These are phyloP conservation scores for Lerema accius DNA, from an alignment of 1,140 invertebrate species.

Conservation along the genomic window DNA sequence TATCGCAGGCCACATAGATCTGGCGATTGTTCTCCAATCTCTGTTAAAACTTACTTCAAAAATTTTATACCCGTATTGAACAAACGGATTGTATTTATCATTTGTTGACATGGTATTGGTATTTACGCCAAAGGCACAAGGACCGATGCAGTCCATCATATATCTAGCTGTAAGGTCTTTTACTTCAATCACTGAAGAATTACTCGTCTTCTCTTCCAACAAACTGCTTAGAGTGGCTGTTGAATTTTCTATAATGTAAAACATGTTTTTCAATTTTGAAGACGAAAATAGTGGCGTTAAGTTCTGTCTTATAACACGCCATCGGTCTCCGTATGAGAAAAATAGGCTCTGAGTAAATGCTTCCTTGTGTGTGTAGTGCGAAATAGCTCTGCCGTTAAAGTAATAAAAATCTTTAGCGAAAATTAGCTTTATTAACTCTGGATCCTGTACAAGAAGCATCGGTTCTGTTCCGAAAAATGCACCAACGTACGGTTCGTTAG, in stretches of 20 bases:
- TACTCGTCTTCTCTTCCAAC: constrained; percentile 43
- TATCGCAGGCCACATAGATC: constrained; percentile 49
- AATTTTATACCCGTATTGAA: constrained; percentile 68
- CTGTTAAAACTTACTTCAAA: constrained; percentile 39
- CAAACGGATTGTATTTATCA: constrained; percentile 74
- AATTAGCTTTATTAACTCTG: constrained; percentile 77
- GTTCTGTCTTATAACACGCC: constrained; percentile 83
- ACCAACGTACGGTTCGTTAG: constrained; percentile 64
- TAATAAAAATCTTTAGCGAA: constrained; percentile 80
- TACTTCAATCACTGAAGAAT: constrained; percentile 57
- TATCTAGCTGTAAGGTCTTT: constrained; percentile 77
- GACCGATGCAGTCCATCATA: constrained; percentile 84
- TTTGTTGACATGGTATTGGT: constrained; percentile 72
- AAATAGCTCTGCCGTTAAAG: constrained; percentile 77
- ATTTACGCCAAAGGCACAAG: constrained; percentile 83
- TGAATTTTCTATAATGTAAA: constrained; percentile 73
- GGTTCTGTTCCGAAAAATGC: constrained; percentile 70
- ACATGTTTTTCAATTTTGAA: constrained; percentile 84
- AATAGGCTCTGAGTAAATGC: constrained; percentile 60
- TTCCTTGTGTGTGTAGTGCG: constrained; percentile 75
- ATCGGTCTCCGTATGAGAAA: constrained; percentile 68
- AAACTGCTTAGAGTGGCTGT: constrained; percentile 63
- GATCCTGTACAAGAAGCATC: constrained; percentile 70
- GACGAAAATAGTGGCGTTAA: constrained; percentile 84
- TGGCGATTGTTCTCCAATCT: constrained; percentile 30